Conservation (phyloP, 2,888 invertebrate species). For the Leucophenga maculata region DNA sequence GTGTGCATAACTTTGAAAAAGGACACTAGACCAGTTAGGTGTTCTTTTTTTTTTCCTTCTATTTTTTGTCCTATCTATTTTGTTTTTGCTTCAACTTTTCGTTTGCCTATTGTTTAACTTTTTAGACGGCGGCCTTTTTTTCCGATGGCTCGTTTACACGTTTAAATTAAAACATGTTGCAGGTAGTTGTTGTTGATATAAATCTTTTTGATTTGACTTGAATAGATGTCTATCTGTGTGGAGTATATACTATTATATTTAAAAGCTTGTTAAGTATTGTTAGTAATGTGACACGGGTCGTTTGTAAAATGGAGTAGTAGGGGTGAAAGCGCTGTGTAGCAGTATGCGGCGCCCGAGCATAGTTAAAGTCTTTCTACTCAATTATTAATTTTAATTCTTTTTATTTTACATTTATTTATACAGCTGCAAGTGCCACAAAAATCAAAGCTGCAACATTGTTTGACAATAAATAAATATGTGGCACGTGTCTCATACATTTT, state of each 20-base stretch:
- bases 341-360: too few relatives aligned
- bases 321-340: too few relatives aligned
- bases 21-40: constrained; percentile 11
- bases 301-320: too few relatives aligned
- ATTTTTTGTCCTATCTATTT: too few relatives aligned
- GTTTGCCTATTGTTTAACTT: constrained; percentile 1
- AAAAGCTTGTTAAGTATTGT: constrained; percentile 11
- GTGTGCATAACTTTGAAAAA: background rate
- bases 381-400: too few relatives aligned
- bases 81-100: background rate
- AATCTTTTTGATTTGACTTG: constrained; percentile 13
- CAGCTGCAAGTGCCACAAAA: too few relatives aligned
- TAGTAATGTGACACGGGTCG: constrained; percentile 13
- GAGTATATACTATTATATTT: background rate
- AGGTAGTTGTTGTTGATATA: background rate
- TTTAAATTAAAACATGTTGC: too few relatives aligned
- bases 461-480: too few relatives aligned
- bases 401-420: too few relatives aligned
- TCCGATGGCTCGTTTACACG: background rate
- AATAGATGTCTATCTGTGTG: constrained; percentile 8
- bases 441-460: too few relatives aligned
- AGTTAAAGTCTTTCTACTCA: too few relatives aligned
- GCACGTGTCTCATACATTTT: too few relatives aligned
- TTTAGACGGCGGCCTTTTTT: constrained; percentile 4
- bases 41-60: background rate